Evolutionary conservation across 2,113 vertebrate species (phyloP).

Genomic region (Scomber japonicus): DNA sequence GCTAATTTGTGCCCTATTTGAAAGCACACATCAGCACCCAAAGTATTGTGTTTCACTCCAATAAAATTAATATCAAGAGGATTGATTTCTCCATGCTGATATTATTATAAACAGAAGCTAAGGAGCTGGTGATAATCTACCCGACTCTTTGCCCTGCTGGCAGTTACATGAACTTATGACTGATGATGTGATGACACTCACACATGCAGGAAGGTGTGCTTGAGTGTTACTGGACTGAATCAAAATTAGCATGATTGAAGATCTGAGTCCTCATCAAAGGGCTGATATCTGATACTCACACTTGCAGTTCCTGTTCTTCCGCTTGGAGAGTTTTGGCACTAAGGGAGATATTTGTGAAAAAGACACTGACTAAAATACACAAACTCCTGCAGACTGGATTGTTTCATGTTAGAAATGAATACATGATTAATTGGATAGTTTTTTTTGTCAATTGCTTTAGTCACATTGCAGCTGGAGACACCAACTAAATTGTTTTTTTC

Average conservation of each 20-base stretch:
- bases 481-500: neutral
- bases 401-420: neutral
- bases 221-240: constrained; percentile 31
- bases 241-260: constrained; percentile 28
- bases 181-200: constrained; percentile 66
- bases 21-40: constrained; percentile 10
- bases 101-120: constrained; percentile 43
- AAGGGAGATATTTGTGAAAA: constrained; percentile 6
- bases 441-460: too few species aligned
- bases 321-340: neutral
- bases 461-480: too few species aligned
- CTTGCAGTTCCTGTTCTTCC: neutral
- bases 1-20: neutral
- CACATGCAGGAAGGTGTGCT: neutral
- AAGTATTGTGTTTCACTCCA: neutral
- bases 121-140: constrained; percentile 18
- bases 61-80: neutral
- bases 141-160: constrained; percentile 30
- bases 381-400: neutral
- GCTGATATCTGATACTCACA: constrained; percentile 22
- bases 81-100: constrained; percentile 4
- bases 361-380: neutral
- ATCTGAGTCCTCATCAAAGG: constrained; percentile 34
- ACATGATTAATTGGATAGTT: neutral
- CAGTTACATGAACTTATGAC: constrained; percentile 42